Conservation (phyloP, 1,140 invertebrate species). For the Pseudachorutes palmiensis region DNA sequence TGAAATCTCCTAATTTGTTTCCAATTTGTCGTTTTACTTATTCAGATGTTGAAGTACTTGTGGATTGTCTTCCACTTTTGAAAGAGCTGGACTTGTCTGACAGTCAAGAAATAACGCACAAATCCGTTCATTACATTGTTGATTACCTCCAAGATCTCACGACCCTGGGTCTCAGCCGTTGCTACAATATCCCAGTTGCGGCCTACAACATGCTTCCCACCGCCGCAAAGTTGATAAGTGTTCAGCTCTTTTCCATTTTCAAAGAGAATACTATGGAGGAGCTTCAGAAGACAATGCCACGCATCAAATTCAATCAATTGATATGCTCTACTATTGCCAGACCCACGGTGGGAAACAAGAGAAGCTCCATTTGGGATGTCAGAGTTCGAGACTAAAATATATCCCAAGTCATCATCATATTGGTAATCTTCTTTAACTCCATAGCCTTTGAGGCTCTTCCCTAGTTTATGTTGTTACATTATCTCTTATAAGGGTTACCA, state of each 20-base stretch:
- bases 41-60: background rate
- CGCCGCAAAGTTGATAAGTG: conserved; percentile 52
- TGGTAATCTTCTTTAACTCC: too few species aligned
- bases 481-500: too few species aligned
- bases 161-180: conserved; percentile 71
- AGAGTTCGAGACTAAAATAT: conserved; percentile 64
- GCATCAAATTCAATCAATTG: conserved; percentile 57
- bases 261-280: conserved; percentile 50
- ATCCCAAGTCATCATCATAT: too few species aligned
- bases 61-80: background rate
- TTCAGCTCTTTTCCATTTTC: conserved; percentile 69
- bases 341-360: conserved; percentile 71
- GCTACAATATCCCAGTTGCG: conserved; percentile 63
- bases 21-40: background rate
- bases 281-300: conserved; percentile 49
- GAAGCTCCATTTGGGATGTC: conserved; percentile 80
- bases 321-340: conserved; percentile 71
- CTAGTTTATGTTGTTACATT: too few species aligned
- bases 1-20: too few species aligned
- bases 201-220: conserved; percentile 48
- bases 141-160: conserved; percentile 50
- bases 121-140: background rate
- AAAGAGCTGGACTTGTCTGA: conserved; percentile 6
- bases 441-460: too few species aligned
- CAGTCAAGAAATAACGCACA: background rate